These are phyloP conservation scores for Ctenomys sociabilis DNA, from an alignment of 2,113 vertebrate species.

Conservation along the genomic window DNA sequence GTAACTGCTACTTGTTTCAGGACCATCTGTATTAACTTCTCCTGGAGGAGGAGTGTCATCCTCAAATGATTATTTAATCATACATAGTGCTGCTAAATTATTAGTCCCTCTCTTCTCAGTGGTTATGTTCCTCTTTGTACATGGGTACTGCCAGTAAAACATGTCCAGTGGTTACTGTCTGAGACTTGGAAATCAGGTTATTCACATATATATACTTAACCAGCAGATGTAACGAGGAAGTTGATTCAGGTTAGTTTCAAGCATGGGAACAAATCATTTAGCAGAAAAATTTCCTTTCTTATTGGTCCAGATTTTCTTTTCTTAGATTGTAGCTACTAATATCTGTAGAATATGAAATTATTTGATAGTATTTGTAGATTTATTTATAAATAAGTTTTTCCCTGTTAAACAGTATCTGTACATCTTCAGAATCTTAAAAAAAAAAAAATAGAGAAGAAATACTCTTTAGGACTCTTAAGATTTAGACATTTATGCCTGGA, in stretches of 20 bases:
- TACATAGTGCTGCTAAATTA: neutral
- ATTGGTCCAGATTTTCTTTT: neutral
- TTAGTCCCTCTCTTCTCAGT: constrained; percentile 27
- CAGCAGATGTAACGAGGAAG: neutral
- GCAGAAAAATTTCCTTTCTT: neutral
- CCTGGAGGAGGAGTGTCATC: neutral
- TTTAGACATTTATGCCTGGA: neutral
- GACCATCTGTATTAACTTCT: constrained; percentile 1
- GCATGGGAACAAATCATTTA: neutral
- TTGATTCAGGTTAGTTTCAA: neutral
- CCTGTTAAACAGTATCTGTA: neutral
- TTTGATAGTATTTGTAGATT: neutral
- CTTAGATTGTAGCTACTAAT: neutral
- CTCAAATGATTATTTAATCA: constrained; percentile 24
- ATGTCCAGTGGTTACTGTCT: neutral
- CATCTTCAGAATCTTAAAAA: constrained; percentile 41
- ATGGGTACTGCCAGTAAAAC: neutral
- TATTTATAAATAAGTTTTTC: neutral
- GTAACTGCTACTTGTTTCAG: neutral
- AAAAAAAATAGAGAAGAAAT: neutral
- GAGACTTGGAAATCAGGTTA: constrained; percentile 40
- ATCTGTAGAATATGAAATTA: neutral
- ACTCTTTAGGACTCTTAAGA: neutral
- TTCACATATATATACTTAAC: neutral
- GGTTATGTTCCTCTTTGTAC: constrained; percentile 46